Evolutionary conservation across 2,888 invertebrate genomes (phyloP).

Genomic region (Polietes domitor): DNA sequence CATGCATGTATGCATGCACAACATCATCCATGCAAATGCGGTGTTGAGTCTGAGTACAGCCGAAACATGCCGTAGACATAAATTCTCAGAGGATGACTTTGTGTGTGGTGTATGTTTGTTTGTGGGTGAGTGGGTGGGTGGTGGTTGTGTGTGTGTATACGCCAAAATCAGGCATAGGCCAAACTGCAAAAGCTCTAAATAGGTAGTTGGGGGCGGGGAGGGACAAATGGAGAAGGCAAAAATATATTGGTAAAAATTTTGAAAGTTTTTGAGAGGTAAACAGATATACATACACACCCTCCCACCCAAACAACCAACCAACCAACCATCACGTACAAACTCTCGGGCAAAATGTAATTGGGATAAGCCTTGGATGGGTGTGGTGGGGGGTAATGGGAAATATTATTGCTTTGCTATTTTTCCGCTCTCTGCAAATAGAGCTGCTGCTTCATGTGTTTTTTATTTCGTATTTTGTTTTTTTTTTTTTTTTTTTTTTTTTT

Average conservation of each 20-base stretch:
- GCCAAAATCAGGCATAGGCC: constrained; percentile 2
- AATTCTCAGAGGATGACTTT: constrained; percentile 10
- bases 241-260: constrained; percentile 10
- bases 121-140: too few relatives aligned
- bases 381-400: neutral
- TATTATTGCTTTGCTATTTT: neutral
- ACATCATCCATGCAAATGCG: neutral
- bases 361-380: neutral
- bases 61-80: neutral
- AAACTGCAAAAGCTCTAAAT: neutral
- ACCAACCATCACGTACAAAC: neutral
- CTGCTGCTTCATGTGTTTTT: too few relatives aligned
- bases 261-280: constrained; percentile 17
- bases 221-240: neutral
- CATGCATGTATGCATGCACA: neutral
- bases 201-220: neutral
- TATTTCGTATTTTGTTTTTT: too few relatives aligned
- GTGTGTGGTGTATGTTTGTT: neutral
- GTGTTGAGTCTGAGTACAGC: neutral
- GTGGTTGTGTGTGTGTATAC: neutral
- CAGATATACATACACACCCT: neutral
- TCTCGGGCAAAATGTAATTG: neutral
- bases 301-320: neutral
- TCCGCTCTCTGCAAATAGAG: too few relatives aligned
- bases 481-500: neutral